Evolutionary conservation across 2,113 vertebrate species (phyloP).

Genomic region (Orientallactaga bullata): DNA sequence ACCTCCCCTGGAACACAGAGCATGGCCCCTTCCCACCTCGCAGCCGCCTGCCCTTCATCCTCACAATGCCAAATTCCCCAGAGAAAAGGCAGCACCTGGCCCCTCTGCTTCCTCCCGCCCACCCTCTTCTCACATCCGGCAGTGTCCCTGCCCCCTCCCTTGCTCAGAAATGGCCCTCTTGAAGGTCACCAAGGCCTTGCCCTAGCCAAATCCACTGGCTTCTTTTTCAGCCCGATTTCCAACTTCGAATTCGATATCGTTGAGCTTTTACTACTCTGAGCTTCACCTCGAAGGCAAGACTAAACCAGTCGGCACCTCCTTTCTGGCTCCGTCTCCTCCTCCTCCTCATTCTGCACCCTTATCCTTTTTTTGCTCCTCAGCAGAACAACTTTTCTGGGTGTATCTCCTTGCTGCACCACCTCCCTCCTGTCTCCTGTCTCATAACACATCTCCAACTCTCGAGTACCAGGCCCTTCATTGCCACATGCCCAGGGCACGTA

Average conservation of each 20-base stretch:
- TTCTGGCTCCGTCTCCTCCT: neutral
- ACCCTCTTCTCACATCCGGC: conserved; percentile 66
- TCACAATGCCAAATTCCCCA: conserved; percentile 1
- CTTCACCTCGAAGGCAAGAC: neutral
- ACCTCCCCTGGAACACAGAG: neutral
- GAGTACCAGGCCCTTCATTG: neutral
- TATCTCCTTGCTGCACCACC: neutral
- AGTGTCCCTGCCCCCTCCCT: conserved; percentile 29
- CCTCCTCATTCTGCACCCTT: neutral
- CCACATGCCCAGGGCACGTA: neutral
- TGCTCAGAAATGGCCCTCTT: conserved; percentile 47
- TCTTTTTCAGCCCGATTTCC: conserved; percentile 28
- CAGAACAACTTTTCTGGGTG: neutral
- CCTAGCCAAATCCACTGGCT: neutral
- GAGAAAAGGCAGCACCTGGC: conserved; percentile 57
- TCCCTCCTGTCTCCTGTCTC: neutral
- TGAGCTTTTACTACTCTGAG: conserved; percentile 38
- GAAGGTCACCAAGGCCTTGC: conserved; percentile 68
- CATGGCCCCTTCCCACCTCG: neutral
- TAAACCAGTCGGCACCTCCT: neutral
- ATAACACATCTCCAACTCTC: neutral
- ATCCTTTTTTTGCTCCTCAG: neutral
- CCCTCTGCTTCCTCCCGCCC: conserved; percentile 59
- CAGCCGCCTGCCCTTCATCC: neutral
- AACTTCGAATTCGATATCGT: neutral